Base-by-base conservation (phyloP, 2,113 vertebrate genomes). In the Chionomys nivalis region DNA sequence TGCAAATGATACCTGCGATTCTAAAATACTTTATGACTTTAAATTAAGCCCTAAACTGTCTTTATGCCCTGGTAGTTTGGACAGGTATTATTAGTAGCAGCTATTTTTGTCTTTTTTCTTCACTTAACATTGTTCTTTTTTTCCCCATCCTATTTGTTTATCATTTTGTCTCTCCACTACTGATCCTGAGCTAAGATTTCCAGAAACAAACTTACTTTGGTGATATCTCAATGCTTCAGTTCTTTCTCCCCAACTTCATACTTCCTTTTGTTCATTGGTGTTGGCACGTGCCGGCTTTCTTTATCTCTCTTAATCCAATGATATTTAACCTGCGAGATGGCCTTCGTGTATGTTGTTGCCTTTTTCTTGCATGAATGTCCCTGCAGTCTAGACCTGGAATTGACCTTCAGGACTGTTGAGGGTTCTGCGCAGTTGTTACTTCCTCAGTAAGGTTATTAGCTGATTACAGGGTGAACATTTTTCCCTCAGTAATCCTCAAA, bases 1-100 rank as follows among this genome's bases (percentile, higher is more conserved):
- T 72, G 26, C 12, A 85, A 75, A 90, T 93, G 8, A 31, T 7
- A 39, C 28, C 24, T 96, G 83, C 65, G 49, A 65, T 89, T 96
- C 36, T 66, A 83, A 93, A 89, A 23, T 31, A 72, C n/a, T 76
- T 70, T 21, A 61, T 58, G n/a, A 16, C 52, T 49, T 58, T 66
- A 85, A 92, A 68, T 55, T 63, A 61, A 94, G 6, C 61, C 24
- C 3, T 1, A 31, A 24, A 36, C 47, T 83, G 24, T 65, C 7
- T 88, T 88, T 49, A 39, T 77, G 36, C 33, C 47, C 36, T 73
- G 5, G 3, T 24, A 24, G 17, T 93, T 93, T 16, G 6, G 7
- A 44, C 2, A 7, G 47, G 33, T 58, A 66, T 63, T 92, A 24
- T 63, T 76, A 58, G 9, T 75, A 82, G 3, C 12, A n/a, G 4